Percentiles rank a stretch among this genome's conserved stretches.
These are phyloP conservation scores for Myotis findleyi DNA, from an alignment of 2,797 vertebrate genomes.

Conservation along the genomic window DNA sequence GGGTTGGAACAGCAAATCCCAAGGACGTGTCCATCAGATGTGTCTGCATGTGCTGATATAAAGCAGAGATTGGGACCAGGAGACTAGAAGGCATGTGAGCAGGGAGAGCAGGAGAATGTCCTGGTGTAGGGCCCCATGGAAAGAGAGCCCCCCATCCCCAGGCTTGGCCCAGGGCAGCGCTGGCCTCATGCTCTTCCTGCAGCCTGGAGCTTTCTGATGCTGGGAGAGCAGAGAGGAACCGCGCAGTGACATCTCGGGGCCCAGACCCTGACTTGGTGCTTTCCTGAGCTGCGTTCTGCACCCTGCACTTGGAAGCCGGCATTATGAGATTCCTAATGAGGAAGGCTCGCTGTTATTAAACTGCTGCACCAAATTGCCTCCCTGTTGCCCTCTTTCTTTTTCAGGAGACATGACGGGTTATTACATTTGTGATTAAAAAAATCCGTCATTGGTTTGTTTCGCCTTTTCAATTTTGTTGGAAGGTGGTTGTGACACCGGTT, in stretches of 20 bases:
- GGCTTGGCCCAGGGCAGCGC: too few species aligned
- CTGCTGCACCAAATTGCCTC: slow-evolving; percentile 70
- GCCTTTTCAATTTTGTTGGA: slow-evolving; percentile 64
- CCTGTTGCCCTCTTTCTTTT: slow-evolving; percentile 74
- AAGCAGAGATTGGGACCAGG: slow-evolving; percentile 25
- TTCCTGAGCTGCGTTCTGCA: background rate
- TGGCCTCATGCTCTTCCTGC: background rate
- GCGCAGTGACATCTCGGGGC: background rate
- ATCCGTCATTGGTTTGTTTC: slow-evolving; percentile 69
- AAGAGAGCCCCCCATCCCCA: background rate
- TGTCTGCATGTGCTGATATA: background rate
- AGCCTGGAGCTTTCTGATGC: background rate
- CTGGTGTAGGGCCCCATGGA: background rate
- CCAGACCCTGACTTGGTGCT: background rate
- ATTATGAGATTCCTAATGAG: slow-evolving; percentile 68
- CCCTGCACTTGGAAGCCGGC: slow-evolving; percentile 19
- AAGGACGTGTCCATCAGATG: slow-evolving; percentile 23
- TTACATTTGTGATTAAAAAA: slow-evolving; percentile 82
- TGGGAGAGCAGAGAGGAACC: background rate
- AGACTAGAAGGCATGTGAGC: background rate
- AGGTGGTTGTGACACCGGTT: background rate
- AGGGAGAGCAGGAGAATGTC: background rate
- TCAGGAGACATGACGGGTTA: slow-evolving; percentile 75
- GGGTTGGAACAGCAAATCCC: background rate
- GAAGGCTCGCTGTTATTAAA: slow-evolving; percentile 76